Base-by-base conservation (phyloP, 2,113 vertebrate genomes). In the Caracal caracal region DNA sequence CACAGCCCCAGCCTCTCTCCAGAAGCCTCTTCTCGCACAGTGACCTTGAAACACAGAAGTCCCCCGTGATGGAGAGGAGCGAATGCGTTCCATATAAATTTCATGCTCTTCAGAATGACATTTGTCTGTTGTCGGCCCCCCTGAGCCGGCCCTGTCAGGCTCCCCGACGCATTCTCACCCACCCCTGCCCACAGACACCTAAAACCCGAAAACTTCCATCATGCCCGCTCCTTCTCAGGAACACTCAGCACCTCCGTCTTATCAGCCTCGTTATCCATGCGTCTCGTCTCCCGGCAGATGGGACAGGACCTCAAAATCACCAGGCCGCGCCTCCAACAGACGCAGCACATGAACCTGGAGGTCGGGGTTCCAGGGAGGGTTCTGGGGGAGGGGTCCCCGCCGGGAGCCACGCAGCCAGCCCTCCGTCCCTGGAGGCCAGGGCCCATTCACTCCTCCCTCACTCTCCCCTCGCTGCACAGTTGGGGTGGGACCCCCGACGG, bases 1-100 rank as follows among this genome's bases (percentile, higher is more conserved):
- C 2, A 1, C 0, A 0, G 9, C 35, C n/a, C 22, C 12, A 0
- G 53, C 68, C 88, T 2, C 1, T 0, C 51, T 24, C 66, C 1
- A 0, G 15, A 63, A 70, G 61, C 51, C 59, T 35, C 83, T 17
- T 40, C 70, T 37, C 8, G 0, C 30, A 1, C 8, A 1, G 90
- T 28, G 78, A 85, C 94, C 94, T 92, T 84, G 82, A 85, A 33
- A 51, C 0, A 5, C 30, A 2, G 71, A 10, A 24, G 15, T 47
- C 66, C 40, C 9, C 1, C 11, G 61, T 51, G 92, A 10, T 9
- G 61, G n/a, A 17, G 30, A 37, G 13, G 59, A 40, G 71, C 19
- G 5, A 5, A 49, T 11, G 43, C 5, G 66, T 66, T 56, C 73
- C 10, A 3, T 81, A 19, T 56, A 76, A 56, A 96, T 87, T 83